A percentile compares a stretch with the other conserved stretches of the same genome.
phyloP scores from a whole-genome alignment of 2,888 invertebrate species.

The Spialia ferax region DNA sequence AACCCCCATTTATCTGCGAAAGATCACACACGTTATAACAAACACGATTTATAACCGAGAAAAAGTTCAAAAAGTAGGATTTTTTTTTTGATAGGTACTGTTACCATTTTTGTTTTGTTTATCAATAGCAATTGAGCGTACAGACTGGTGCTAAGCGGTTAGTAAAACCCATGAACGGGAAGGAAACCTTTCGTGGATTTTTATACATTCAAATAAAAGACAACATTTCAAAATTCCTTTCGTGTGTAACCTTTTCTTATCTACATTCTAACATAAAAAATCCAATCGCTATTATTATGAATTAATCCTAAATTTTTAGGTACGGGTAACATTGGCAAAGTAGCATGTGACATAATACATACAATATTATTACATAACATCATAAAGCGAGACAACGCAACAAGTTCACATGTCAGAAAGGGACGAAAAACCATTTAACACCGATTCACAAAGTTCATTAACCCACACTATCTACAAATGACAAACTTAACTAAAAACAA shows the following conservation, averaged over 20 bases:
- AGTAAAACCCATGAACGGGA: too few species aligned
- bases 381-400: conserved; percentile 25
- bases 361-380: conserved; percentile 7
- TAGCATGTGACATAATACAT: conserved; percentile 22
- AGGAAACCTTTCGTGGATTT: too few species aligned
- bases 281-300: conserved; percentile 18
- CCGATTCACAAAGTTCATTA: conserved; percentile 52
- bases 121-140: too few species aligned
- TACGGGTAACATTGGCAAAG: conserved; percentile 41
- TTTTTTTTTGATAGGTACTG: too few species aligned
- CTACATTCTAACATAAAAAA: conserved; percentile 18
- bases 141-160: too few species aligned
- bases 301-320: conserved; percentile 35
- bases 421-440: conserved; percentile 37
- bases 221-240: neutral
- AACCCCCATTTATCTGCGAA: neutral
- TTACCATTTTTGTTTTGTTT: too few species aligned
- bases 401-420: conserved; percentile 29
- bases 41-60: too few species aligned
- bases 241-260: neutral
- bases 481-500: conserved; percentile 72
- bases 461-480: conserved; percentile 56
- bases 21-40: neutral
- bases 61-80: too few species aligned
- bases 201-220: too few species aligned